Percentiles rank a stretch among this genome's conserved stretches.
Conservation (phyloP, 2,113 vertebrate genomes). For the Ptyas mucosa region DNA sequence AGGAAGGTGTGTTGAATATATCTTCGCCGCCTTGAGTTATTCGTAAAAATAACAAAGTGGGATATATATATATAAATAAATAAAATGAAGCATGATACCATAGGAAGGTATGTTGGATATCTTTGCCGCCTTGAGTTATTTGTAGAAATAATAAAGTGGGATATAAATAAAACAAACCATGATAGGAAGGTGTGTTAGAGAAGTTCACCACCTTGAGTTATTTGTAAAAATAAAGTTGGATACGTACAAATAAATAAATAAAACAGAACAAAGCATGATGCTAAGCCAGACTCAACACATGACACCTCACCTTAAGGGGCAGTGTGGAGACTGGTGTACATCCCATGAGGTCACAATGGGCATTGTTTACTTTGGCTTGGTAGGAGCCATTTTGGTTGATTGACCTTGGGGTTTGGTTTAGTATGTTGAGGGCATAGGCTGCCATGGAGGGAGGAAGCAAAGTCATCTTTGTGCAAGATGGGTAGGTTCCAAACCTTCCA, state of each 20-base stretch:
- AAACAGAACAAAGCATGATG: not conserved
- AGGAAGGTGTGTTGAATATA: too few species aligned
- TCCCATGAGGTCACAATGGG: not conserved
- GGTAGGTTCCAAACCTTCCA: not conserved
- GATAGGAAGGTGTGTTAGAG: not conserved
- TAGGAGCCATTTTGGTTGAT: not conserved
- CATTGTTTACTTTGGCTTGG: not conserved
- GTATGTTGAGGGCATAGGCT: not conserved
- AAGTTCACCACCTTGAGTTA: not conserved
- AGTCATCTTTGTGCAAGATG: not conserved
- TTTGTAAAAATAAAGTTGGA: not conserved
- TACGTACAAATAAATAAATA: not conserved
- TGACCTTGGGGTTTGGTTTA: not conserved
- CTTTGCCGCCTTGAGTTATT: too few species aligned
- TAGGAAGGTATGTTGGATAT: too few species aligned
- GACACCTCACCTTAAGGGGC: not conserved
- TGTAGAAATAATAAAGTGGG: too few species aligned
- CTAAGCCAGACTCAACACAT: not conserved
- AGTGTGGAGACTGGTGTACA: not conserved
- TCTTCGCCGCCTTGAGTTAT: too few species aligned
- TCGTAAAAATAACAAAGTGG: too few species aligned
- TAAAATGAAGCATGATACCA: too few species aligned
- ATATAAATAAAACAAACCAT: too few species aligned
- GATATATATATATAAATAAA: too few species aligned
- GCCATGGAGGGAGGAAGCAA: not conserved